Evolutionary conservation across 1,140 invertebrate species (phyloP), one percentile per base, ranked within the genome.

Genomic region (Drosophila persimilis): DNA sequence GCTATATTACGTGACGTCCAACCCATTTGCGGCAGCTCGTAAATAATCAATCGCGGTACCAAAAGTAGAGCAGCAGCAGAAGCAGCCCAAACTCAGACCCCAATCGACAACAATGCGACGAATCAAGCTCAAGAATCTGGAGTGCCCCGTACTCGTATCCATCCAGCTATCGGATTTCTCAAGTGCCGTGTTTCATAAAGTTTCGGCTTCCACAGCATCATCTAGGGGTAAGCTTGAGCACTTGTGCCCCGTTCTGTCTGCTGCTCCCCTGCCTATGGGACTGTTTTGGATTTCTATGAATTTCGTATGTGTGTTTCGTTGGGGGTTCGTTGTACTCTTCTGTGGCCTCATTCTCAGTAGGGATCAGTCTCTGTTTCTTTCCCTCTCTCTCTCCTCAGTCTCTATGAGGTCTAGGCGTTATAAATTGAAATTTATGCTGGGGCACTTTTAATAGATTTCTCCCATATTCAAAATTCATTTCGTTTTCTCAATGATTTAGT

Each of bases 381-480:
- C 24, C 46, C 13, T 35, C 55, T 58, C 55, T 58, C 39, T 48
- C 46, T 55, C 45, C 52, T 26, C n/a, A 15, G 46, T 52, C 20
- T 55, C 13, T 51, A 46, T 78, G 75, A 55, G 71, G 71, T 65
- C 79, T 69, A 77, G 81, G 78, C 81, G 67, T 85, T 64, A 86
- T 83, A 88, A 88, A 88, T 88, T 88, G 78, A 88, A 83, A 88
- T 88, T 88, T 88, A 88, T 86, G 83, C 83, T 79, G 83, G 75
- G 59, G 46, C 83, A 88, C 73, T 86, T 88, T 86, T 83, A 88
- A 88, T 88, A 89, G 83, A 88, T 88, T 85, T 73, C 58, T 59
- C 47, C 45, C 67, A 74, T 86, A 86, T 86, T 86, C 77, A 88
- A 39, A 86, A 86, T 86, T 81, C 71, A 74, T 83, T 81, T 55